These are phyloP conservation scores for Pterocles gutturalis DNA, from an alignment of 2,113 vertebrate genomes.

Conservation along the genomic window DNA sequence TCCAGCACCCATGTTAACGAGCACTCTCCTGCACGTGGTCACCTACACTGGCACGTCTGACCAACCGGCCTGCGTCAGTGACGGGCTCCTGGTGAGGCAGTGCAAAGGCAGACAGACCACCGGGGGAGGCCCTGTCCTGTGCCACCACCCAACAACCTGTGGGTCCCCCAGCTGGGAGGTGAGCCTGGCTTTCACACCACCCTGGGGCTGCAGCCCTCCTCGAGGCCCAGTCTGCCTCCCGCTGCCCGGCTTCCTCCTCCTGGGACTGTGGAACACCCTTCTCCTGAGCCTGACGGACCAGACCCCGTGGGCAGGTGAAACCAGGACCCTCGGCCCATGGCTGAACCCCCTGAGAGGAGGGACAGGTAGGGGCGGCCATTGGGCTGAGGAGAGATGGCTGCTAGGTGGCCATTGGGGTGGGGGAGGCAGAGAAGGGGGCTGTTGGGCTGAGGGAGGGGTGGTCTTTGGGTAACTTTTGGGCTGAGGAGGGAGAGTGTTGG, in stretches of 20 bases:
- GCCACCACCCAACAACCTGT: neutral
- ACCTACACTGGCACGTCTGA: fast-evolving
- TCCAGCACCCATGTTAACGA: fast-evolving
- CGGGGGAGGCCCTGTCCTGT: neutral
- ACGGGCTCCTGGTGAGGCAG: fast-evolving
- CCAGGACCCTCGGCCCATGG: fast-evolving
- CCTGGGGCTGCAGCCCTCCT: neutral
- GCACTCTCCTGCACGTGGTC: fast-evolving
- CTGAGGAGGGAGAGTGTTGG: neutral
- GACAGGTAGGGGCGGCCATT: fast-evolving
- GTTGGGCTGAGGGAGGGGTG: no score
- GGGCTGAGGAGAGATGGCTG: no score
- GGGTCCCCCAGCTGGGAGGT: neutral
- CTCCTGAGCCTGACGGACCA: neutral
- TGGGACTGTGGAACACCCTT: fast-evolving
- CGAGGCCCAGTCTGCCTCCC: neutral
- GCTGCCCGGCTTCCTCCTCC: no score
- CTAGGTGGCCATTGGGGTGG: neutral
- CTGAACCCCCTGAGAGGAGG: neutral
- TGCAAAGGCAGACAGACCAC: fast-evolving
- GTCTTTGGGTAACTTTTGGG: neutral
- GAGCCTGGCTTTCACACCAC: neutral
- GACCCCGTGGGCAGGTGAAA: neutral
- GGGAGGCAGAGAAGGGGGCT: no score
- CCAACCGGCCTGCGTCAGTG: fast-evolving